phyloP scores from a whole-genome alignment of 2,888 invertebrate genomes.

The Napeogenes inachia region DNA sequence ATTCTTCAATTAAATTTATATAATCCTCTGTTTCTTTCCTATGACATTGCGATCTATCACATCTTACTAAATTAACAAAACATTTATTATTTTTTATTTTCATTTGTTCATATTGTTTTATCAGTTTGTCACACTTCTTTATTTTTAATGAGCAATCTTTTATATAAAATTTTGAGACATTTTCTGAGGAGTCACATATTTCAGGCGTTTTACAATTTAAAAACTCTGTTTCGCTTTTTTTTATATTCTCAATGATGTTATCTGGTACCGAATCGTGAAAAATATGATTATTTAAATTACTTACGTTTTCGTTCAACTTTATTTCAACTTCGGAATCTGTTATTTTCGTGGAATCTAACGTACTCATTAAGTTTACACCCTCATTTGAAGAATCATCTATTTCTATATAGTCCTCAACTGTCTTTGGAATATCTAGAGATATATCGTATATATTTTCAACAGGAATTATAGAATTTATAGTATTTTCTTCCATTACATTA shows the following conservation, averaged over 20 bases:
- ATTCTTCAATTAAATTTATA: neutral
- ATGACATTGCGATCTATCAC: conserved; percentile 35
- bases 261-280: neutral
- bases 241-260: neutral
- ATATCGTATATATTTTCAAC: neutral
- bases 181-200: neutral
- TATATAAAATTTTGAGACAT: conserved; percentile 4
- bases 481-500: neutral
- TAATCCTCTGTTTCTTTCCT: neutral
- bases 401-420: conserved; percentile 41
- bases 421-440: conserved; percentile 1
- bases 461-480: neutral
- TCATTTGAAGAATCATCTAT: conserved; percentile 56
- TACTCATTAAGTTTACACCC: conserved; percentile 18
- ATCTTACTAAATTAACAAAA: conserved; percentile 45
- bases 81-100: conserved; percentile 40
- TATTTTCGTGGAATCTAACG: neutral
- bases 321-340: neutral
- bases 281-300: neutral
- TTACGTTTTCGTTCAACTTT: neutral
- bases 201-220: neutral
- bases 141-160: conserved; percentile 44
- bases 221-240: neutral
- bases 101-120: conserved; percentile 33
- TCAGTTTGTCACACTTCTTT: conserved; percentile 45